phyloP scores from a whole-genome alignment of 2,113 vertebrate species.

The Rutilus rutilus region DNA sequence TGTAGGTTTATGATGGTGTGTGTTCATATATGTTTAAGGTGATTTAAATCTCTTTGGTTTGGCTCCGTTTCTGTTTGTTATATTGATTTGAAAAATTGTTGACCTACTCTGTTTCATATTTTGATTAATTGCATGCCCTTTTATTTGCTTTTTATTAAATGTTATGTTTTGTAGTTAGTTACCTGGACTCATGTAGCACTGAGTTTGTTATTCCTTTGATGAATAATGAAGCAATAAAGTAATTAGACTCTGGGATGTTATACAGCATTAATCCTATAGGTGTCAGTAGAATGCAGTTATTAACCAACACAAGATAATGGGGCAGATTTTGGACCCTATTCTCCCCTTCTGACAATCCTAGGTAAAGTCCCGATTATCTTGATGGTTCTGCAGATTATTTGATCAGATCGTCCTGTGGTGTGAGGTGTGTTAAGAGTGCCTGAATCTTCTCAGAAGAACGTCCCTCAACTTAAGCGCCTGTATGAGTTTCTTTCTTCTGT shows the following conservation, averaged over 20 bases:
- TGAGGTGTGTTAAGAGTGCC: too few relatives aligned
- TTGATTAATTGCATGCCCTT: background rate
- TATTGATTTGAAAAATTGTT: background rate
- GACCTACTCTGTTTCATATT: background rate
- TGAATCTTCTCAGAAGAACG: too few relatives aligned
- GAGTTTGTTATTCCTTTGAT: background rate
- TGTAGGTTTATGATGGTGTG: background rate
- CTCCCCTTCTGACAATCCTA: too few relatives aligned
- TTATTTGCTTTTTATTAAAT: constrained; percentile 10
- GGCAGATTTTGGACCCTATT: too few relatives aligned
- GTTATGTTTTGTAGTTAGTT: constrained; percentile 10
- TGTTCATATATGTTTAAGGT: background rate
- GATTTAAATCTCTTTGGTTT: constrained; percentile 11
- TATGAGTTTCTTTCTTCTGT: too few relatives aligned
- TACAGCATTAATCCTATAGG: constrained; percentile 15
- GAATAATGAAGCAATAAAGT: constrained; percentile 2
- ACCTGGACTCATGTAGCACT: background rate
- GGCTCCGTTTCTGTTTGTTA: background rate
- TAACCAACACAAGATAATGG: too few relatives aligned
- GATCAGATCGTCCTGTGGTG: too few relatives aligned
- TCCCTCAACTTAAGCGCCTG: too few relatives aligned
- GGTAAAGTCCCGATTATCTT: too few relatives aligned
- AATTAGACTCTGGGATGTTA: background rate
- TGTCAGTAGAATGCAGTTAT: constrained; percentile 23
- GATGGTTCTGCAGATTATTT: too few relatives aligned